These are phyloP conservation scores for Odocoileus virginianus DNA, from an alignment of 2,113 vertebrate genomes.

Conservation along the genomic window DNA sequence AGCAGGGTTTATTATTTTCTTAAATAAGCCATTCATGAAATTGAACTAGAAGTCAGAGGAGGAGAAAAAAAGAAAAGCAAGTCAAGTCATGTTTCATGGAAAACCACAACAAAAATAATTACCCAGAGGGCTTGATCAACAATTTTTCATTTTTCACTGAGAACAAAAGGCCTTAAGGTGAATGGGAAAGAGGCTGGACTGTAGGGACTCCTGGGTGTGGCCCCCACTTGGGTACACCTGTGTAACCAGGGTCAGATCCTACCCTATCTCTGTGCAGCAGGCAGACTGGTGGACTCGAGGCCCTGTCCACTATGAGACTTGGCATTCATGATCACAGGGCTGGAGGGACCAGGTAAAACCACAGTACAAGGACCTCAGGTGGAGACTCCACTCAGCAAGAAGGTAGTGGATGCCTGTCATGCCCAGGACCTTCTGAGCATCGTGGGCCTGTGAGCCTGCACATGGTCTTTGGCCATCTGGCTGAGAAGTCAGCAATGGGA, in stretches of 20 bases:
- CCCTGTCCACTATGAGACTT: neutral
- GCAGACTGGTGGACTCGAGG: neutral
- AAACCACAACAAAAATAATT: neutral
- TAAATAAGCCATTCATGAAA: constrained; percentile 3
- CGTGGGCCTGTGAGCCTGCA: neutral
- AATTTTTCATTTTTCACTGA: neutral
- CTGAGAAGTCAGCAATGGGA: neutral
- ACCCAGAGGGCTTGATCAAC: neutral
- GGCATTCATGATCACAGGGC: accelerated
- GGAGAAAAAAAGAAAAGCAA: neutral
- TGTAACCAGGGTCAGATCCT: no score
- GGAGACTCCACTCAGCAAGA: neutral
- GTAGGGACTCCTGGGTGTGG: neutral
- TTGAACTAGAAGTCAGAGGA: neutral
- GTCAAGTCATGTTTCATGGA: neutral
- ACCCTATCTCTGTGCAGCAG: accelerated
- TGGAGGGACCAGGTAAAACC: neutral
- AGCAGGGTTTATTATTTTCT: neutral
- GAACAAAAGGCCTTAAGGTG: neutral
- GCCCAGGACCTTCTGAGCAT: neutral
- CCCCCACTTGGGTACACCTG: neutral
- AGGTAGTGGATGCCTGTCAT: neutral
- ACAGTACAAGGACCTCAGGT: neutral
- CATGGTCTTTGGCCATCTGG: accelerated
- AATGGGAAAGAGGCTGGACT: neutral